A percentile compares a stretch with the other conserved stretches of the same genome.
Conservation (phyloP, 2,888 invertebrate species). For the Trichopoda pennipes region DNA sequence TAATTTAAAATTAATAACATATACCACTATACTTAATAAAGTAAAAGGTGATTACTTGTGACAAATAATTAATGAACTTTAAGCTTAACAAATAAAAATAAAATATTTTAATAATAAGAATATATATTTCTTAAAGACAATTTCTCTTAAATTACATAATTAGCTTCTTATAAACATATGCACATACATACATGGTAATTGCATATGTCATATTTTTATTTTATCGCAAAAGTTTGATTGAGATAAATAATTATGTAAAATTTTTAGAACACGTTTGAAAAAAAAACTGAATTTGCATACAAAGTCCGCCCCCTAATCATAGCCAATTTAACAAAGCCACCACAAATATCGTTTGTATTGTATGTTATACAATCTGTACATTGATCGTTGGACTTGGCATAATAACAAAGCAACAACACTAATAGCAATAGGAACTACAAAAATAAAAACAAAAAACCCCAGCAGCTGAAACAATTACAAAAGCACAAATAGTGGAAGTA, state of each 20-base stretch:
- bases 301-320: neutral
- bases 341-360: conserved; percentile 60
- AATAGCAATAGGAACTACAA: conserved; percentile 26
- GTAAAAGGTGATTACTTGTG: no score
- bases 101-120: no score
- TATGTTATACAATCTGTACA: conserved; percentile 69
- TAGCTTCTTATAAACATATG: neutral
- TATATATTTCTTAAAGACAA: no score
- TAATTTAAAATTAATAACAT: no score
- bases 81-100: no score
- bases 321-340: conserved; percentile 47
- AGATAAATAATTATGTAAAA: no score
- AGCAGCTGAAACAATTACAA: conserved; percentile 40
- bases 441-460: conserved; percentile 38
- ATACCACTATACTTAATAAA: no score
- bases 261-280: neutral
- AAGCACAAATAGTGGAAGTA: conserved; percentile 35
- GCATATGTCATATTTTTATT: neutral
- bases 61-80: no score
- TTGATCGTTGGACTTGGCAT: conserved; percentile 78
- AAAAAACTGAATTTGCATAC: neutral
- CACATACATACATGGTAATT: neutral
- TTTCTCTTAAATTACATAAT: no score
- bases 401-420: conserved; percentile 71
- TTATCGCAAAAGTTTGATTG: no score